A percentile compares a stretch with the other conserved stretches of the same genome.
phyloP scores from a whole-genome alignment of 2,797 vertebrate species.

The Squalus acanthias region DNA sequence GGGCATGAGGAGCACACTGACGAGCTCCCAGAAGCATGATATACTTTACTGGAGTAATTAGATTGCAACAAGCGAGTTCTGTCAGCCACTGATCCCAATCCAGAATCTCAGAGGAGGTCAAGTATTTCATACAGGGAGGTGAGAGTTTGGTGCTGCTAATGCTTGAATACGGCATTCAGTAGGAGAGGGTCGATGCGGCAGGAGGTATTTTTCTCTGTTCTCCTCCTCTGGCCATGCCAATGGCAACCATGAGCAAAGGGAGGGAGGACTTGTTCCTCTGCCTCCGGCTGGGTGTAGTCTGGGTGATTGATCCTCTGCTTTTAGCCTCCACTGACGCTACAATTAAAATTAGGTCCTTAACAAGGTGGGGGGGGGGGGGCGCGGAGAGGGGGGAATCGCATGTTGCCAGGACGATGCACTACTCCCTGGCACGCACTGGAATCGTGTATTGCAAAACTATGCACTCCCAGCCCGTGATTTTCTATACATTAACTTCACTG shows the following conservation, averaged over 20 bases:
- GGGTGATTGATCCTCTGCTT: neutral
- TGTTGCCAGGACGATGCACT: neutral
- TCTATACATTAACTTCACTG: neutral
- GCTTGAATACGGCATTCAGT: neutral
- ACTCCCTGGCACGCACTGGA: no score
- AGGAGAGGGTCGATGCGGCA: neutral
- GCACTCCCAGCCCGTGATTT: neutral
- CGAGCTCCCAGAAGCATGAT: neutral
- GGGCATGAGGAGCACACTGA: neutral
- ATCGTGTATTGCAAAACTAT: neutral
- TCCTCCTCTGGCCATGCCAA: neutral
- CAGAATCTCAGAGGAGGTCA: neutral
- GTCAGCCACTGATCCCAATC: neutral
- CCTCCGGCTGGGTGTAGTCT: neutral
- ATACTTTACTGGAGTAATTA: neutral
- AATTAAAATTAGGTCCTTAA: neutral
- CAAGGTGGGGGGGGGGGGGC: neutral
- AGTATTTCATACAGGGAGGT: neutral
- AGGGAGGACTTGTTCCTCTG: neutral
- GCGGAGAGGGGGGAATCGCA: no score
- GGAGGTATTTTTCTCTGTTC: neutral
- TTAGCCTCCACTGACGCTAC: neutral
- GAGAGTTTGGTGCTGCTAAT: neutral
- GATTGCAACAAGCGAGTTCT: neutral
- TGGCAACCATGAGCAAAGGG: neutral